These are phyloP conservation scores for Drosophila trichaetosa DNA, from an alignment of 2,888 invertebrate genomes.

Conservation along the genomic window DNA sequence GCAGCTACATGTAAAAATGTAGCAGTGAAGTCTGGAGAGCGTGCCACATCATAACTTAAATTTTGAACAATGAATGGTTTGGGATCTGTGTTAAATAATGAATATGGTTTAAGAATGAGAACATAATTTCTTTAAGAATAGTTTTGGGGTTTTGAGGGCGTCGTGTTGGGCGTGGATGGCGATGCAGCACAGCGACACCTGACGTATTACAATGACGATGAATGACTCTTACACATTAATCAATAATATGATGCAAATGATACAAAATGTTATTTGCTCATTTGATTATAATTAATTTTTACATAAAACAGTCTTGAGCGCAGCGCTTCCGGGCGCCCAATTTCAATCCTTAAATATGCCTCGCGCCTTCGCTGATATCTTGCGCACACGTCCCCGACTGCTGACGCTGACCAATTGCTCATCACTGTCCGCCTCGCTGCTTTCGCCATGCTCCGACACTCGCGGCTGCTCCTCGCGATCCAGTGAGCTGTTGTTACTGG, in stretches of 20 bases:
- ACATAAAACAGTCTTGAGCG: constrained; percentile 74
- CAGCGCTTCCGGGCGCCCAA: constrained; percentile 47
- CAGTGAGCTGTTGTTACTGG: constrained; percentile 38
- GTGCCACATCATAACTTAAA: constrained; percentile 19
- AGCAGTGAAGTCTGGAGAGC: constrained; percentile 20
- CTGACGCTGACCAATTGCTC: constrained; percentile 87
- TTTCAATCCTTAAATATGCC: constrained; percentile 86
- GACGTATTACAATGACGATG: constrained; percentile 58
- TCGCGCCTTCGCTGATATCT: constrained; percentile 92
- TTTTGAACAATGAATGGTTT: constrained; percentile 29
- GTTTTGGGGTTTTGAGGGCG: constrained; percentile 1
- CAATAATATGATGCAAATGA: constrained; percentile 73
- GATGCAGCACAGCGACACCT: constrained; percentile 46
- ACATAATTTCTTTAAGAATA: constrained; percentile 45
- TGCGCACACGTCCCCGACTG: constrained; percentile 93
- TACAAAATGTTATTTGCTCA: constrained; percentile 43
- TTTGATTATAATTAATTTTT: constrained; percentile 67
- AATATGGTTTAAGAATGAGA: constrained; percentile 51
- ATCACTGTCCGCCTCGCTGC: constrained; percentile 73
- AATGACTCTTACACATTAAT: constrained; percentile 76
- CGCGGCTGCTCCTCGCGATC: constrained; percentile 37
- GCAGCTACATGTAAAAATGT: constrained; percentile 48
- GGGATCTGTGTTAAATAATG: constrained; percentile 39
- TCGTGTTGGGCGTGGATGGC: constrained; percentile 14
- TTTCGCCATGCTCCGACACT: constrained; percentile 44